phyloP scores from a whole-genome alignment of 2,797 vertebrate genomes.

The Astyanax mexicanus region DNA sequence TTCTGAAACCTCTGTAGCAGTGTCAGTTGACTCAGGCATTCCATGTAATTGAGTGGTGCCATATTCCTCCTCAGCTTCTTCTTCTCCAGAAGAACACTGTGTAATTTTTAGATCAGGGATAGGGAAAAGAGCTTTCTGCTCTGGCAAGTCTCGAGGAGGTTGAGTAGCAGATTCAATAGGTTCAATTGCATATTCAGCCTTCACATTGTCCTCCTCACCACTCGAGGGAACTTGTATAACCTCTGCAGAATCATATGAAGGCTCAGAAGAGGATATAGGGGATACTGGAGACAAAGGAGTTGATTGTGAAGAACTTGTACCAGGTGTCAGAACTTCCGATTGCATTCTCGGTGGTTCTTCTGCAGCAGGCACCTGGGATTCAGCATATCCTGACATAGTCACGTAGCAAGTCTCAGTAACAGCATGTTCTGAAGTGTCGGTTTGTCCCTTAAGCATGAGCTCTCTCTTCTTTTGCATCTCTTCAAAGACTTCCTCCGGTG shows the following conservation, averaged over 20 bases:
- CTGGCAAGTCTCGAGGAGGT: constrained; percentile 76
- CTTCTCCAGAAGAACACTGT: constrained; percentile 95
- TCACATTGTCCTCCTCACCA: constrained; percentile 70
- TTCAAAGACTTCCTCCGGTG: constrained; percentile 88
- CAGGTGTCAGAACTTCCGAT: constrained; percentile 84
- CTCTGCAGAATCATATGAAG: constrained; percentile 77
- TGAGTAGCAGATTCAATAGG: constrained; percentile 53
- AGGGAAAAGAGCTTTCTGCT: constrained; percentile 85
- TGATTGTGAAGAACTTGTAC: constrained; percentile 76
- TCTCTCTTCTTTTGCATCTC: constrained; percentile 86
- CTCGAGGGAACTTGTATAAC: constrained; percentile 66
- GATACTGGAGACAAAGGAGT: constrained; percentile 63
- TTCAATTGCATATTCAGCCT: constrained; percentile 75
- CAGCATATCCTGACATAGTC: constrained; percentile 82
- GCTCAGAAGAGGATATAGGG: constrained; percentile 54
- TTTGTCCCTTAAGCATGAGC: constrained; percentile 82
- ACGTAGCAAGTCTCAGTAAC: constrained; percentile 86
- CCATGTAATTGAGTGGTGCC: constrained; percentile 85
- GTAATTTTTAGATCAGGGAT: constrained; percentile 99
- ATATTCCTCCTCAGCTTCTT: constrained; percentile 88
- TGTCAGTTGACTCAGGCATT: constrained; percentile 72
- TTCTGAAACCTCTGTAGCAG: constrained; percentile 56
- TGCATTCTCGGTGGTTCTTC: constrained; percentile 86
- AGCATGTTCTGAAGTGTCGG: background rate
- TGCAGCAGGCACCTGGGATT: constrained; percentile 72